Evolutionary conservation across 2,113 vertebrate species (phyloP).

Genomic region (Podarcis cretensis): DNA sequence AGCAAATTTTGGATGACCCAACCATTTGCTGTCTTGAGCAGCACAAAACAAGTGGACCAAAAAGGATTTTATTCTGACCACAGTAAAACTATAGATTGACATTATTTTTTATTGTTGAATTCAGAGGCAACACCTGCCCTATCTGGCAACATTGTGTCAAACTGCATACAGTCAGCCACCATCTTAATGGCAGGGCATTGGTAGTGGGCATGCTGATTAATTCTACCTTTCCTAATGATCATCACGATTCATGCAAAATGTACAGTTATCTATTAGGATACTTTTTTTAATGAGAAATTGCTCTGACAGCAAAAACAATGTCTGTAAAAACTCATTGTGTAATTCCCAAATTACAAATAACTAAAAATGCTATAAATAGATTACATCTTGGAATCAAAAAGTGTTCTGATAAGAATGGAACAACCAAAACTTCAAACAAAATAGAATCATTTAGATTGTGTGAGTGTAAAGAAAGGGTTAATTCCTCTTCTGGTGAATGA

Average conservation of each 20-base stretch:
- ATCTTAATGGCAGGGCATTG: not conserved
- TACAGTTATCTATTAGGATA: no score
- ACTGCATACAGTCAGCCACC: no score
- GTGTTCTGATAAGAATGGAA: not conserved
- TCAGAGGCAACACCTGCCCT: not conserved
- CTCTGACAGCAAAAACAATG: no score
- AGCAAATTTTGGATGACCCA: not conserved
- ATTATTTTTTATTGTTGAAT: not conserved
- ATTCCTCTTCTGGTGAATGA: not conserved
- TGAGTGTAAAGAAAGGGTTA: not conserved
- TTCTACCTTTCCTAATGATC: not conserved
- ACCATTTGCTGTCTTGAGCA: not conserved
- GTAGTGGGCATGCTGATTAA: not conserved
- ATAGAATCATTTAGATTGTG: no score
- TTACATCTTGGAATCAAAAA: no score
- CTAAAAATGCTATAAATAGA: no score
- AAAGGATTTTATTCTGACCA: not conserved
- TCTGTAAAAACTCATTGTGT: no score
- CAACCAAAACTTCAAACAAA: not conserved
- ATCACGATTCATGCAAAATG: not conserved
- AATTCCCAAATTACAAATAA: no score
- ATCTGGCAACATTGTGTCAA: not conserved
- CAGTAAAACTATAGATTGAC: not conserved
- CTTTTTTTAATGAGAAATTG: no score
- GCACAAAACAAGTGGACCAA: not conserved